These are phyloP conservation scores for Drosophila prostipennis DNA, from an alignment of 2,888 invertebrate species.

Conservation along the genomic window DNA sequence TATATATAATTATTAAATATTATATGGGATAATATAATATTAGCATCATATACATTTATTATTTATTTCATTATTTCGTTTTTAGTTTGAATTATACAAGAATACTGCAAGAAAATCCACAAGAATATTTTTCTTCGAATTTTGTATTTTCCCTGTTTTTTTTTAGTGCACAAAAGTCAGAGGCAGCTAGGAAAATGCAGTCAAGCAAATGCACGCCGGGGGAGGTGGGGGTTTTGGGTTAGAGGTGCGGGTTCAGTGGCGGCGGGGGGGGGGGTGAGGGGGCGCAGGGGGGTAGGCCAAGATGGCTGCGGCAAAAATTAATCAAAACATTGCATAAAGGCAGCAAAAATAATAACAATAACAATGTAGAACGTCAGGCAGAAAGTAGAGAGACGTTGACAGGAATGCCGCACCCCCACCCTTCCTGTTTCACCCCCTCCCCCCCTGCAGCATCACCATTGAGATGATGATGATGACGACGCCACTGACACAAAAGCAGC, in stretches of 20 bases:
- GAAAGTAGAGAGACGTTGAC: constrained; percentile 61
- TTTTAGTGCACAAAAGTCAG: constrained; percentile 17
- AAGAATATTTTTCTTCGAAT: too few species aligned
- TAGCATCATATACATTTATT: too few species aligned
- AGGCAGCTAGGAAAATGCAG: constrained; percentile 65
- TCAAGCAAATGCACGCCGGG: constrained; percentile 68
- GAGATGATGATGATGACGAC: constrained; percentile 63
- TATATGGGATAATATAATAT: too few species aligned
- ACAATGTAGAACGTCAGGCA: constrained; percentile 82
- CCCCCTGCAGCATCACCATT: constrained; percentile 3
- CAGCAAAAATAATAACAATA: constrained; percentile 84
- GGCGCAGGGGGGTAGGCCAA: constrained; percentile 2
- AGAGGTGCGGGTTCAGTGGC: constrained; percentile 25
- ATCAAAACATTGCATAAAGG: constrained; percentile 85
- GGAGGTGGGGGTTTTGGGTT: constrained; percentile 20
- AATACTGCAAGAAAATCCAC: too few species aligned
- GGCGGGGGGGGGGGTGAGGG: not conserved
- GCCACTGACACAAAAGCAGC: constrained; percentile 79
- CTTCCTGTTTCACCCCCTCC: not conserved
- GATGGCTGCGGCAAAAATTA: constrained; percentile 81
- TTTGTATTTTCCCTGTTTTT: too few species aligned
- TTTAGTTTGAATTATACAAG: too few species aligned
- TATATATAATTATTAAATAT: too few species aligned
- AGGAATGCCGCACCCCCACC: constrained; percentile 11
- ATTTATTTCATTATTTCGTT: too few species aligned